phyloP scores from a whole-genome alignment of 2,113 vertebrate genomes.

The Pseudorasbora parva region DNA sequence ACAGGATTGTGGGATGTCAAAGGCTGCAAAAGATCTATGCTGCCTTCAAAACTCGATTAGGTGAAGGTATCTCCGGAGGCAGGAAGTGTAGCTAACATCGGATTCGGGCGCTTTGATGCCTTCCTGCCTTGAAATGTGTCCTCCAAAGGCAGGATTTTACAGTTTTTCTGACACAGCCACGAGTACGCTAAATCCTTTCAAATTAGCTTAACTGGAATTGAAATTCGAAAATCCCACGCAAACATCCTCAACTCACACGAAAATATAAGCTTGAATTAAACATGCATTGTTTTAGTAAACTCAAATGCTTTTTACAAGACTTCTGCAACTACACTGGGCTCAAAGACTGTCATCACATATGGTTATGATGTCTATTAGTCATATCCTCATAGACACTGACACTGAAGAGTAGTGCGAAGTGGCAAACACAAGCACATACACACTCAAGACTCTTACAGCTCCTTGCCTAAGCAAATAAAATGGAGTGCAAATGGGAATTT shows the following conservation, averaged over 20 bases:
- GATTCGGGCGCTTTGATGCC: too few relatives aligned
- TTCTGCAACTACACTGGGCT: not conserved
- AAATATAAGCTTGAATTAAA: not conserved
- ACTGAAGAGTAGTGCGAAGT: not conserved
- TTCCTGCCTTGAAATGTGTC: too few relatives aligned
- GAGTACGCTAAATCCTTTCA: not conserved
- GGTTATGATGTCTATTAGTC: not conserved
- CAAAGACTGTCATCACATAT: not conserved
- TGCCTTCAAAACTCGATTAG: too few relatives aligned
- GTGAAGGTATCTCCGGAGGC: too few relatives aligned
- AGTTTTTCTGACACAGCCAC: too few relatives aligned
- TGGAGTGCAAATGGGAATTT: conserved; percentile 34
- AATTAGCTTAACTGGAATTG: not conserved
- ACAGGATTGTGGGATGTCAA: too few relatives aligned
- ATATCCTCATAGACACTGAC: not conserved
- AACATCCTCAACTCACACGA: not conserved
- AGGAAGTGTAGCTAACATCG: too few relatives aligned
- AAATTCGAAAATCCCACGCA: not conserved
- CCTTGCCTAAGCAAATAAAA: conserved; percentile 11
- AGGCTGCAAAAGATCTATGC: too few relatives aligned
- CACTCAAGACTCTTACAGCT: not conserved
- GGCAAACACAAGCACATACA: conserved; percentile 4
- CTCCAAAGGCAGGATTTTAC: too few relatives aligned
- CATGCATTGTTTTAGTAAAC: not conserved
- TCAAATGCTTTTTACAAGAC: not conserved